A percentile compares a stretch with the other conserved stretches of the same genome.
Evolutionary conservation across 1,140 invertebrate genomes (phyloP).

Genomic region (Neoseiulus cucumeris): DNA sequence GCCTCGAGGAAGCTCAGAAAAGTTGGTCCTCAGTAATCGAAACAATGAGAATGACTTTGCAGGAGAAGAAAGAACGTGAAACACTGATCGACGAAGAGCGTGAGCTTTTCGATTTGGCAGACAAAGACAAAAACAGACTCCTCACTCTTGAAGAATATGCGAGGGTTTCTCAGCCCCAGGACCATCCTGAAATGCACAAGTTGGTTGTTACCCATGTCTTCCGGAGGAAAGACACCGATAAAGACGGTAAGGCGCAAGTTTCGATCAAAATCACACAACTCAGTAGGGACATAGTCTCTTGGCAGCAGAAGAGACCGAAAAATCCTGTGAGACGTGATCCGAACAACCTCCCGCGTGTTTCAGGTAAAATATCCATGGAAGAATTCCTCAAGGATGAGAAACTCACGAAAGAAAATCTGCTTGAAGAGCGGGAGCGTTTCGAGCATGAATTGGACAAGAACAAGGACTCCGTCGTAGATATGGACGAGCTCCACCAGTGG

Average conservation of each 20-base stretch:
- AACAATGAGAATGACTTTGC: too few relatives aligned
- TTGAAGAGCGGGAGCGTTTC: constrained; percentile 73
- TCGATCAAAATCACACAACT: background rate
- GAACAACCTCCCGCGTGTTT: background rate
- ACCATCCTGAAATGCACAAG: constrained; percentile 67
- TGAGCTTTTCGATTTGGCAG: constrained; percentile 62
- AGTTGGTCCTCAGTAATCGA: too few relatives aligned
- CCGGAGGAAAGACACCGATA: constrained; percentile 59
- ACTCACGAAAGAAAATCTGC: constrained; percentile 16
- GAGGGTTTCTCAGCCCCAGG: constrained; percentile 79
- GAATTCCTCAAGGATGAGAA: constrained; percentile 20
- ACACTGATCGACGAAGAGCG: constrained; percentile 47
- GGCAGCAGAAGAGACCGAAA: too few relatives aligned
- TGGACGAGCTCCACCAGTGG: constrained; percentile 66
- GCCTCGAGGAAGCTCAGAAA: too few relatives aligned
- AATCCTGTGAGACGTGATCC: too few relatives aligned
- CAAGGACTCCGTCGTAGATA: constrained; percentile 56
- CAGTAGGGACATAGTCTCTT: background rate
- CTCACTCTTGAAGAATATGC: constrained; percentile 61
- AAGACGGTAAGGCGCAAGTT: constrained; percentile 39
- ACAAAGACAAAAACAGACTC: constrained; percentile 56
- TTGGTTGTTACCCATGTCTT: constrained; percentile 61
- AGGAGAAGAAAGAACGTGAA: too few relatives aligned
- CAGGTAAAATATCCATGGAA: constrained; percentile 13
- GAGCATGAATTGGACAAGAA: constrained; percentile 67